Conservation (phyloP, 2,797 vertebrate genomes). For the Manis javanica region DNA sequence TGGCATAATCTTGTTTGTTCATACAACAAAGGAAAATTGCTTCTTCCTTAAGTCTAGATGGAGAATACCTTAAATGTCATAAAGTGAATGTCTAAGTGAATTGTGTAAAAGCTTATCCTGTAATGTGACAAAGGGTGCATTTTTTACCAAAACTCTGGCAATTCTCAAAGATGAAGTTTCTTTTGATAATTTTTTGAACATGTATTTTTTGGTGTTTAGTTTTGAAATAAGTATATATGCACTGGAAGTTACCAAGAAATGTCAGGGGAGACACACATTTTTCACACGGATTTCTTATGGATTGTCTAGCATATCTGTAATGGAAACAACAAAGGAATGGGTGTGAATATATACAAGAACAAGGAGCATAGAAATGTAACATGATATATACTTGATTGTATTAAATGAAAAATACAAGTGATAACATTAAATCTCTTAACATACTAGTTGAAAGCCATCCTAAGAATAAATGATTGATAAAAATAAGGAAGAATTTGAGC, state of each 20-base stretch:
- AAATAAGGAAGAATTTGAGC: slow-evolving; percentile 41
- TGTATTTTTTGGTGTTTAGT: background rate
- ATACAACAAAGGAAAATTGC: slow-evolving; percentile 1
- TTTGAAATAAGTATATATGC: slow-evolving; percentile 2
- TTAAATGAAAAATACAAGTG: background rate
- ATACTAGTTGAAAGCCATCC: slow-evolving; percentile 17
- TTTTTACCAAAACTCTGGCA: slow-evolving; percentile 19
- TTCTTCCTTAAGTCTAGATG: background rate
- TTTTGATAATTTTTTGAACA: slow-evolving; percentile 15
- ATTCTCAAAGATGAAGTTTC: slow-evolving; percentile 46
- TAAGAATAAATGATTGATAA: slow-evolving; percentile 8
- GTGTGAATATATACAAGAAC: background rate
- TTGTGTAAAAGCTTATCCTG: background rate
- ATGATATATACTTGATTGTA: slow-evolving; percentile 3
- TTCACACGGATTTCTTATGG: background rate
- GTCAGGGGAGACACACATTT: background rate
- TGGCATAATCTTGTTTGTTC: slow-evolving; percentile 57
- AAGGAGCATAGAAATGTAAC: background rate
- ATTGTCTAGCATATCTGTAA: background rate
- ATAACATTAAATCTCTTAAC: background rate
- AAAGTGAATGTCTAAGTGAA: background rate
- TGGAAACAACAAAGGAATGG: background rate
- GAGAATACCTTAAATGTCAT: slow-evolving; percentile 25
- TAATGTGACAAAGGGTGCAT: background rate
- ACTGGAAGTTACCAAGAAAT: background rate